phyloP scores from a whole-genome alignment of 2,113 vertebrate genomes.

The Cepphus grylle region DNA sequence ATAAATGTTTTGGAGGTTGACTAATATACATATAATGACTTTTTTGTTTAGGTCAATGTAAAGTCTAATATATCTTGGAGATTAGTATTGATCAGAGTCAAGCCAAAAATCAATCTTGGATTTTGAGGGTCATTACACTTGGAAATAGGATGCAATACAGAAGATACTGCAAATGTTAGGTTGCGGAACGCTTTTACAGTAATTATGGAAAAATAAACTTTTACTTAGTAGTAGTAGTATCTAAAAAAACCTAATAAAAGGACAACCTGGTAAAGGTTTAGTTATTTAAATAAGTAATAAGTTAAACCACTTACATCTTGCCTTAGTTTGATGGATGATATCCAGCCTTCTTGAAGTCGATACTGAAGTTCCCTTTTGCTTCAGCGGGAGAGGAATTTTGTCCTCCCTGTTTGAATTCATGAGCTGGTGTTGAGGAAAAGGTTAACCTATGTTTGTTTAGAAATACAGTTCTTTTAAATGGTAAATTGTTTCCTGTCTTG shows the following conservation, averaged over 20 bases:
- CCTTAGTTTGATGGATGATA: not conserved
- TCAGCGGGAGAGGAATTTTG: not conserved
- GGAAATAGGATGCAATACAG: slow-evolving; percentile 46
- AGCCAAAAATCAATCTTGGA: slow-evolving; percentile 64
- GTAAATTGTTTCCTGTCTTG: not conserved
- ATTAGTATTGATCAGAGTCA: slow-evolving; percentile 65
- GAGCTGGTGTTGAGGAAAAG: not conserved
- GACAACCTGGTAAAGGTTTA: not conserved
- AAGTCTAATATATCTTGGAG: slow-evolving; percentile 60
- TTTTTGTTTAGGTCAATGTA: slow-evolving; percentile 55
- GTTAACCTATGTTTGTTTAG: not conserved
- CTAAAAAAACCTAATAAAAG: not conserved
- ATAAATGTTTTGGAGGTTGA: slow-evolving; percentile 27
- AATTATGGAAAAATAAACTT: not conserved
- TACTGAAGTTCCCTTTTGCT: not conserved
- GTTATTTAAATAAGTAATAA: not conserved
- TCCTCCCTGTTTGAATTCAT: not conserved
- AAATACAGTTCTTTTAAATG: not conserved
- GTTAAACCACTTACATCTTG: not conserved
- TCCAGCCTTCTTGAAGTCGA: not conserved
- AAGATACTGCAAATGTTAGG: not conserved
- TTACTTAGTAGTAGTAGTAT: not conserved
- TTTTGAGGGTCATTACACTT: slow-evolving; percentile 65
- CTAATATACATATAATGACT: slow-evolving; percentile 55
- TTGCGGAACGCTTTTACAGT: not conserved